These are phyloP conservation scores for Orthosia incerta DNA, from an alignment of 2,888 invertebrate genomes.

Conservation along the genomic window DNA sequence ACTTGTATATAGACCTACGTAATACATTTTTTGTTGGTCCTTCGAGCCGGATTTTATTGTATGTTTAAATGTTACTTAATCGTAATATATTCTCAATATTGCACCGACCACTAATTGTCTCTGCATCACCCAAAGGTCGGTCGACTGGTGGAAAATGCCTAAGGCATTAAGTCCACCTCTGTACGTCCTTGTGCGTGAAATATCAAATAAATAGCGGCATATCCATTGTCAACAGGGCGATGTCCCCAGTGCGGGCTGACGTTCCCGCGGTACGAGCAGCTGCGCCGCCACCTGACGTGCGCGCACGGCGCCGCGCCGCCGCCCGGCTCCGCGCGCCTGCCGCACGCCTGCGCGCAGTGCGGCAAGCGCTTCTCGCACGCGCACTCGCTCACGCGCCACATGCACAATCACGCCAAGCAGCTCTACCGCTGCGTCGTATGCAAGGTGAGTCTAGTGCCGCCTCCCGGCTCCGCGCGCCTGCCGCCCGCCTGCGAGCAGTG, in stretches of 20 bases:
- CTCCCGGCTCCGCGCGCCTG: neutral
- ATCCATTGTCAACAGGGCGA: slow-evolving; percentile 71
- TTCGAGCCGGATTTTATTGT: too few species aligned
- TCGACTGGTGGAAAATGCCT: too few species aligned
- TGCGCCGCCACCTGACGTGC: slow-evolving; percentile 81
- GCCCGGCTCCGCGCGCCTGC: slow-evolving; percentile 43
- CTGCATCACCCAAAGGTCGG: too few species aligned
- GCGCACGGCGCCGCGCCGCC: slow-evolving; percentile 72
- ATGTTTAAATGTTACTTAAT: too few species aligned
- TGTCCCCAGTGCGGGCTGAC: slow-evolving; percentile 80
- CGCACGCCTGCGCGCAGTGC: slow-evolving; percentile 83
- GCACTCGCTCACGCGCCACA: slow-evolving; percentile 86
- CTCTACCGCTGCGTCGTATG: slow-evolving; percentile 89
- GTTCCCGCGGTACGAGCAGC: slow-evolving; percentile 86
- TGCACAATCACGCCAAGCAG: slow-evolving; percentile 86
- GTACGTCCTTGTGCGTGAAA: too few species aligned
- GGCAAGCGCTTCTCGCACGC: slow-evolving; percentile 86
- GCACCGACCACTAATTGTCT: too few species aligned
- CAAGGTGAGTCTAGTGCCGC: slow-evolving; percentile 61
- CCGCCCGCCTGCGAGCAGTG: neutral
- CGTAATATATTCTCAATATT: too few species aligned
- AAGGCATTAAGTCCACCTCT: too few species aligned
- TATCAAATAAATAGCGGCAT: too few species aligned
- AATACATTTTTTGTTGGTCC: too few species aligned
- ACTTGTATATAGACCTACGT: too few species aligned